Evolutionary conservation across 1,140 invertebrate species (phyloP).

Genomic region (Bathynomus jamesi): DNA sequence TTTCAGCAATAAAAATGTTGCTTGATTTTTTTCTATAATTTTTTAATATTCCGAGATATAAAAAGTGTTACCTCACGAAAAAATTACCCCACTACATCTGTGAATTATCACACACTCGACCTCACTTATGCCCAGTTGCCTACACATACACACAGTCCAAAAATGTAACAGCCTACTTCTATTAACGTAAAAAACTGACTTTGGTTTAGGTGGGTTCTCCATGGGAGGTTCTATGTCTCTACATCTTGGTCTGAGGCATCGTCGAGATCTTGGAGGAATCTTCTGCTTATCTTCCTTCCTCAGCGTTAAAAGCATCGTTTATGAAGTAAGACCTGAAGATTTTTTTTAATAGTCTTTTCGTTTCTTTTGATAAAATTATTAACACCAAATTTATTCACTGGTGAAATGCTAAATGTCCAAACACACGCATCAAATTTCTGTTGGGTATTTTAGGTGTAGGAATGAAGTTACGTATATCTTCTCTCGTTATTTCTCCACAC

Average conservation of each 20-base stretch:
- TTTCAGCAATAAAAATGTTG: too few species aligned
- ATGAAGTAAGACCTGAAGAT: neutral
- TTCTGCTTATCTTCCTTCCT: neutral
- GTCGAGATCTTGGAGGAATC: neutral
- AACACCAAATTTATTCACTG: neutral
- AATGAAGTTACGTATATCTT: neutral
- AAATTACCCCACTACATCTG: too few species aligned
- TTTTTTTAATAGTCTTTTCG: neutral
- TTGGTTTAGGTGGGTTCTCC: neutral
- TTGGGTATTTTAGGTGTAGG: neutral
- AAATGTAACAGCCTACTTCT: too few species aligned
- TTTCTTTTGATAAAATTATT: neutral
- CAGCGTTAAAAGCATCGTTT: neutral
- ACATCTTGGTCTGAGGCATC: neutral
- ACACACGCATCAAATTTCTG: neutral
- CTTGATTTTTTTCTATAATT: too few species aligned
- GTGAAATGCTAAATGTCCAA: neutral
- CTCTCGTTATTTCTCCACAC: neutral
- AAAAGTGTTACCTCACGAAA: too few species aligned
- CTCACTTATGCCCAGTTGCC: too few species aligned
- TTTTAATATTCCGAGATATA: too few species aligned
- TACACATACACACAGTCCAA: too few species aligned
- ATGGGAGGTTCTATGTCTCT: neutral
- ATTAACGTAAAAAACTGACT: too few species aligned
- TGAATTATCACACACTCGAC: too few species aligned